Evolutionary conservation across 2,113 vertebrate species (phyloP), one percentile per base, ranked within the genome.

Genomic region (Acrocephalus kingi): DNA sequence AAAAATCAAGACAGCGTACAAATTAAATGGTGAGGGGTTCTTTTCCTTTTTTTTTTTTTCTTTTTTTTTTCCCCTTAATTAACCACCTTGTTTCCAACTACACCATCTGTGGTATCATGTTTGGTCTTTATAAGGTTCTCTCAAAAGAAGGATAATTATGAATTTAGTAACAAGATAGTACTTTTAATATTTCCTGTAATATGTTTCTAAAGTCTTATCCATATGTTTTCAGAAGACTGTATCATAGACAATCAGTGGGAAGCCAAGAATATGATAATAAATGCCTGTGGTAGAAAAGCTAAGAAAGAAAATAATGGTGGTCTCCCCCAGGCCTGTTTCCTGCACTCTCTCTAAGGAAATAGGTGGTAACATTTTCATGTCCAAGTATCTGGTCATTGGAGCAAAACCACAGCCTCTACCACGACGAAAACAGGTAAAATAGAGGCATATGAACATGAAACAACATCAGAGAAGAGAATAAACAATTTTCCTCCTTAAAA

Each of bases 101-200:
- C 22, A 84, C 78, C 89, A 80, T 96, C 86, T 96, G 93, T 88
- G 49, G 11, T 77, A 83, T 58, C 58, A 31, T 39, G n/a, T 21
- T 83, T 52, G 71, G 37, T 90, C 75, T 94, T 90, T 86, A 76
- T 66, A 73, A 90, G 49, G 51, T 73, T 74, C 25, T 83, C 67
- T 77, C n/a, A 41, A 80, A 90, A 89, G 37, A 69, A 43, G 31
- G 71, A 73, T 89, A 90, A 94, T 93, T 80, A 95, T 73, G 68
- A 83, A 80, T 77, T 94, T 90, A 94, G 89, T 54, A 94, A 80
- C 35, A 86, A 86, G 79, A 73, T 13, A 77, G 49, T 86, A 84
- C 41, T 86, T 93, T 84, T 66, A 92, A 66, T 96, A 95, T 94
- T 95, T 92, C 67, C 83, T 86, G 54, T 92, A 95, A 92, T 74